phyloP scores from a whole-genome alignment of 2,888 invertebrate genomes.

The Rhyacophila evoluta region DNA sequence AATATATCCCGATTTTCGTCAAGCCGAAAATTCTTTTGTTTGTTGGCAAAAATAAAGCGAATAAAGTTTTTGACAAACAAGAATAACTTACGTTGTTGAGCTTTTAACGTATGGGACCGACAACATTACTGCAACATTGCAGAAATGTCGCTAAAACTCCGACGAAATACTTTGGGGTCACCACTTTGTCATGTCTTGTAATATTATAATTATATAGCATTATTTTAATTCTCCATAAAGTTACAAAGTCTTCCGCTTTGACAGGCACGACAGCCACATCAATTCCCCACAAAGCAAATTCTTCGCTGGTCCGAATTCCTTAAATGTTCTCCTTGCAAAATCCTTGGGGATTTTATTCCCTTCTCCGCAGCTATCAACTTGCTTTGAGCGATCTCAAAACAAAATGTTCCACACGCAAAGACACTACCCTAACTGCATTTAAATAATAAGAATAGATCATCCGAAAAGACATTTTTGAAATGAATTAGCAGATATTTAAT shows the following conservation, averaged over 20 bases:
- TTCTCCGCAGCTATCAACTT: background rate
- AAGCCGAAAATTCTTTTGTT: too few species aligned
- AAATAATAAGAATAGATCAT: background rate
- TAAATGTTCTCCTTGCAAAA: constrained; percentile 10
- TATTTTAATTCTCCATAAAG: background rate
- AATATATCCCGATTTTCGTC: too few species aligned
- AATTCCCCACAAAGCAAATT: constrained; percentile 43
- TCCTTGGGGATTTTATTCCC: constrained; percentile 12
- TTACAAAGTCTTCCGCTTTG: constrained; percentile 14
- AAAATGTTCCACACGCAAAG: background rate
- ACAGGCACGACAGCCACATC: constrained; percentile 43
- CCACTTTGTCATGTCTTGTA: background rate
- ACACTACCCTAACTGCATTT: background rate
- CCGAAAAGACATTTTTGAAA: too few species aligned
- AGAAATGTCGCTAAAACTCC: background rate
- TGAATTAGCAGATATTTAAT: too few species aligned
- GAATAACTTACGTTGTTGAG: too few species aligned
- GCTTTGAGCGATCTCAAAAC: background rate
- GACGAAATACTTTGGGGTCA: background rate
- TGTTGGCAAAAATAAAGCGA: too few species aligned
- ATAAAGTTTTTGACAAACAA: too few species aligned
- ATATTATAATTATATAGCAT: background rate
- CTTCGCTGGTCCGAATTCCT: constrained; percentile 36
- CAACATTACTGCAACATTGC: background rate
- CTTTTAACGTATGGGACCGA: too few species aligned